A percentile compares a stretch with the other conserved stretches of the same genome.
These are phyloP conservation scores for Sebastes flavidus DNA, from an alignment of 2,797 vertebrate species.

Conservation along the genomic window DNA sequence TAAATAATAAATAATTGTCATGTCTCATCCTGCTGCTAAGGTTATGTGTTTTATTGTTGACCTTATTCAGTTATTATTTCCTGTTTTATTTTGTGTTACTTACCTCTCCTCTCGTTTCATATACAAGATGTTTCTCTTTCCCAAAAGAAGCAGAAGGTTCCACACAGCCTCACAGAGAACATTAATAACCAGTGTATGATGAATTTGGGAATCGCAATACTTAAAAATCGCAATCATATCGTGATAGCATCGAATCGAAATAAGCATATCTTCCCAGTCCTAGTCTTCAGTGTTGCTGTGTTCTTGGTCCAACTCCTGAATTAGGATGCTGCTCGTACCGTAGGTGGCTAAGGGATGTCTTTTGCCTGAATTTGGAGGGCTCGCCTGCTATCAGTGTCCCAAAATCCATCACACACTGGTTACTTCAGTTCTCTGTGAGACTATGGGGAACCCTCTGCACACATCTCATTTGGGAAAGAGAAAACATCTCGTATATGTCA, in stretches of 20 bases:
- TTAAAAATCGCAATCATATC: neutral
- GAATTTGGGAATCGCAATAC: neutral
- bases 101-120: neutral
- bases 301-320: constrained; percentile 1
- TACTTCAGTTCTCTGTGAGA: neutral
- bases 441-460: neutral
- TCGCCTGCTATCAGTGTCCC: neutral
- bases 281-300: neutral
- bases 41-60: no score
- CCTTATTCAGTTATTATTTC: no score
- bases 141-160: neutral
- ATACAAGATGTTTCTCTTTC: neutral
- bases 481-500: neutral
- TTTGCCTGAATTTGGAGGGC: neutral
- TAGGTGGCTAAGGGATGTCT: neutral
- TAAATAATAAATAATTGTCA: no score
- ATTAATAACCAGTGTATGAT: constrained; percentile 1
- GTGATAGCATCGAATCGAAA: neutral
- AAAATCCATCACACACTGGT: constrained; percentile 4
- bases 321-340: neutral
- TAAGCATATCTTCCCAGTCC: neutral
- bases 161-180: neutral
- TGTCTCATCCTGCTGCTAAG: no score
- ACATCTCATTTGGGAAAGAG: neutral
- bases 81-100: no score